Conservation (phyloP, 2,113 vertebrate genomes). For the Cariama cristata region DNA sequence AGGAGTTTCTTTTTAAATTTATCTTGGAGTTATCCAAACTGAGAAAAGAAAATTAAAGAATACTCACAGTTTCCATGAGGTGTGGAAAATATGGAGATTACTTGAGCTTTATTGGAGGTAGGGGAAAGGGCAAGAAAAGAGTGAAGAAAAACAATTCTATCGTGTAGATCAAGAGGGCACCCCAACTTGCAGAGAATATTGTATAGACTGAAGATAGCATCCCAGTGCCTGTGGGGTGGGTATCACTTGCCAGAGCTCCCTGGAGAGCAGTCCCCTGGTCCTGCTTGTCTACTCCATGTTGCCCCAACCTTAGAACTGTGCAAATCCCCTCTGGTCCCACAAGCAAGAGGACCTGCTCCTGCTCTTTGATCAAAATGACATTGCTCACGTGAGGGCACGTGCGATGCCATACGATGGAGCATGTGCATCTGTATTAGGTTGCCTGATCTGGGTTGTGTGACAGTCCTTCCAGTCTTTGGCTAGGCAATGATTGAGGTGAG, state of each 20-base stretch:
- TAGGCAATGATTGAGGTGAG: background rate
- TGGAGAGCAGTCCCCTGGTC: background rate
- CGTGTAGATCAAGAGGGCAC: background rate
- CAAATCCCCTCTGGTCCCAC: background rate
- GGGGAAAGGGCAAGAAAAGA: background rate
- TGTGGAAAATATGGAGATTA: background rate
- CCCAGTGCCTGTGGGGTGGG: background rate
- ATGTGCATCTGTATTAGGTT: background rate
- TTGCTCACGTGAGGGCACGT: fast-evolving
- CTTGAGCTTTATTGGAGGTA: background rate
- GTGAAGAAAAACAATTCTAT: background rate
- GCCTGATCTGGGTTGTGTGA: background rate
- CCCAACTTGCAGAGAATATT: background rate
- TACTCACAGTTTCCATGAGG: background rate
- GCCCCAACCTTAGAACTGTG: background rate
- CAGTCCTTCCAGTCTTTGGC: background rate
- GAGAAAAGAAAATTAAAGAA: constrained; percentile 19
- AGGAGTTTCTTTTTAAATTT: constrained; percentile 47
- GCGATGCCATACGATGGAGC: background rate
- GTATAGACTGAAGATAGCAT: background rate
- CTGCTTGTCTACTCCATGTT: background rate
- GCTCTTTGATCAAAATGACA: background rate
- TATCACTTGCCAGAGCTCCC: background rate
- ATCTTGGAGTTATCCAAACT: constrained; percentile 17
- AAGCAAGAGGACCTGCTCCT: background rate